Evolutionary conservation across 2,113 vertebrate species (phyloP), one percentile per base, ranked within the genome.

Genomic region (Bambusicola thoracicus): DNA sequence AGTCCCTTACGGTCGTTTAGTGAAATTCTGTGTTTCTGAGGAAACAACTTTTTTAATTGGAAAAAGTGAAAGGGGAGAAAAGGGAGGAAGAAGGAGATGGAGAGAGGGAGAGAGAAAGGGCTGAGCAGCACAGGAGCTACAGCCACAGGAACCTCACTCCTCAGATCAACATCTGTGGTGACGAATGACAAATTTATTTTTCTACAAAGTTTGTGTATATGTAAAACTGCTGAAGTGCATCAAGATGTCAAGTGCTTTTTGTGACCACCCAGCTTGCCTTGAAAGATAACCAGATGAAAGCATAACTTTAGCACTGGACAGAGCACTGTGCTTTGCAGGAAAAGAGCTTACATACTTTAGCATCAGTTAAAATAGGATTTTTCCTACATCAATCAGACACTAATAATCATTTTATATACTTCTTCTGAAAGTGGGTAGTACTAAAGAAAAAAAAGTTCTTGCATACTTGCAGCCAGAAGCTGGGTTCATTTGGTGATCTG

Each of bases 171-270:
- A 99, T 99, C 98, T 99, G 99, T 99, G 98, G 99, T 99, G 99
- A 99, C 97, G 98, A 99, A 99, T 99, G 99, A 99, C 98, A 99
- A 98, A 99, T 99, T 99, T 99, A 99, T 99, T 99, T 99, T 99
- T 99, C 99, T 99, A 99, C 99, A 98, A 98, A 99, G 99, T 98
- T 99, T 99, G 99, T 99, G 98, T 99, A 99, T 99, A 98, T 99
- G 99, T 99, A 99, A 99, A 99, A 99, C 99, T 99, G 99, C 99
- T 99, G 99, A 99, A 99, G 99, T 99, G 99, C 99, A 99, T 99
- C 99, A 99, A 99, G 99, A 99, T 99, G 99, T 99, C 99, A 99
- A 99, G 99, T 99, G 98, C 98, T 99, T 98, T 98, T 97, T 98
- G 98, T 98, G 99, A 98, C 99, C 99, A 99, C 99, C 99, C 99